Evolutionary conservation across 1,140 invertebrate genomes (phyloP), one percentile per base, ranked within the genome.

Genomic region (Triops cancriformis): DNA sequence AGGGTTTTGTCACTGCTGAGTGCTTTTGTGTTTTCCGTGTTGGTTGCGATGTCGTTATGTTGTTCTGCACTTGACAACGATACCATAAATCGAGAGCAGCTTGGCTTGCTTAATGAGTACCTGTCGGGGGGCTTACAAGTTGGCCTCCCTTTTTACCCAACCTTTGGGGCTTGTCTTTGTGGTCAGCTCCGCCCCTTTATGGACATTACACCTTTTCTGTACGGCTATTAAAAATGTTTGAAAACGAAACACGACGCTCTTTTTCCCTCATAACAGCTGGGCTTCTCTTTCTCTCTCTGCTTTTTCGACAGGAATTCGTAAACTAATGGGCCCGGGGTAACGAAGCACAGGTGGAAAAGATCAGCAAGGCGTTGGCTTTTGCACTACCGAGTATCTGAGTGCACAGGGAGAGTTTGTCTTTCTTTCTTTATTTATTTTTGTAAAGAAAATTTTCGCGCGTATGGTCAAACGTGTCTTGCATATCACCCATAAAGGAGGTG

Each of bases 81-180:
- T 37, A 37, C 7, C 51, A 64, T 64, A 64, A 64, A 64, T 64
- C 51, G 51, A 23, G 51, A n/a, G 18, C 51, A 64, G 51, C 51
- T 23, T 37, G 51, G 51, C 10, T 23, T 64, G 6, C 10, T 23
- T 64, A 64, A 64, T 64, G 51, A 64, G 51, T 64, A 64, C 51
- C 51, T 64, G 51, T 64, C 51, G 18, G 10, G 7, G 31, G 31
- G 31, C 31, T 37, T 37, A 18, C 23, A n/a, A 23, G 51, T 18
- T 64, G 51, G 18, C 1, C 51, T 64, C 18, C 51, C 51, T 64
- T 64, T 37, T 64, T 64, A 64, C 23, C 51, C 51, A 64, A 64
- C 51, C 51, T 64, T 37, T 37, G 31, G 51, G 51, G 51, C 51
- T 64, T 64, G 51, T 64, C 51, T 64, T 64, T 64, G 51, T 64